Evolutionary conservation across 2,888 invertebrate species (phyloP).

Genomic region (Dynastes grantii): DNA sequence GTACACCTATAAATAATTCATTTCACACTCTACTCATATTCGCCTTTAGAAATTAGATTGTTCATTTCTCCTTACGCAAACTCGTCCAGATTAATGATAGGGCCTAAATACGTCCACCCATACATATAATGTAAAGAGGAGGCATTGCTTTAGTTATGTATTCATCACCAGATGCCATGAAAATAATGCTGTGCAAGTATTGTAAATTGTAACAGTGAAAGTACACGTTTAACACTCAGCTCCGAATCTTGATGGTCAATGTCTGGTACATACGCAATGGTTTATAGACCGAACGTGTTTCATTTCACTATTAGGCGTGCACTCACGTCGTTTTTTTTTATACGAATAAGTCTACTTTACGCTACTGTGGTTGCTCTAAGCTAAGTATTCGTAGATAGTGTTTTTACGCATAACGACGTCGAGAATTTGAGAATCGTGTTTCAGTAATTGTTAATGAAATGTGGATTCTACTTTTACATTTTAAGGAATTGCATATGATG

Average conservation of each 20-base stretch:
- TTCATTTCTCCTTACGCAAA: neutral
- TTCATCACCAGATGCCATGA: conserved; percentile 15
- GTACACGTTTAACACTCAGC: neutral
- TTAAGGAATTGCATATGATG: too few relatives aligned
- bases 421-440: neutral
- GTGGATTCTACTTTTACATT: too few relatives aligned
- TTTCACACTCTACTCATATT: neutral
- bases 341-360: neutral
- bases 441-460: neutral
- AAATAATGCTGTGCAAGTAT: neutral
- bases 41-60: too few relatives aligned
- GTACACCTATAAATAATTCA: conserved; percentile 13
- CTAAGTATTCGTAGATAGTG: neutral
- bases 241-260: conserved; percentile 31
- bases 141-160: neutral
- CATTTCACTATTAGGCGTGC: neutral
- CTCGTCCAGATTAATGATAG: conserved; percentile 9
- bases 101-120: neutral
- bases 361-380: neutral
- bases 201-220: conserved; percentile 12
- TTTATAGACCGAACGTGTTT: neutral
- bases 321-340: neutral
- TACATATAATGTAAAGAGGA: neutral
- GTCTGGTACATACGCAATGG: neutral
- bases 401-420: neutral